Evolutionary conservation across 2,888 invertebrate species (phyloP), one percentile per base, ranked within the genome.

Genomic region (Abrostola tripartita): DNA sequence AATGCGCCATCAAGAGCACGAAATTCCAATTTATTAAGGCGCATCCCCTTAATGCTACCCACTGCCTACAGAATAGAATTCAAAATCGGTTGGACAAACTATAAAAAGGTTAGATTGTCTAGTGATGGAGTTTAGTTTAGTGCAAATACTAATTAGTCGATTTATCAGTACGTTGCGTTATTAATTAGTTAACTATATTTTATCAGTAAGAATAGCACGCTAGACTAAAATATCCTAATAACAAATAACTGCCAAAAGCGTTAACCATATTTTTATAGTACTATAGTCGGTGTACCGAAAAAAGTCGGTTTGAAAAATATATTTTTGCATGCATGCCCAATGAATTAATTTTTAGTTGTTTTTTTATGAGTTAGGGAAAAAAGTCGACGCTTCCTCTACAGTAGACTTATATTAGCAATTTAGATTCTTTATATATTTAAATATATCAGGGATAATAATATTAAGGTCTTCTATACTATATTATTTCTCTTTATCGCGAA

Each of bases 281-380:
- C n/a, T n/a, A 24, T 2, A 24, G 24, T 24, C n/a, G n/a, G 14
- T 41, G 0, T 12, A 9, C 10, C 11, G 11, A 49, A 6, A 12
- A 38, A 38, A 4, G 2, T n/a, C 0, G 5, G 4, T 14, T 24
- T 0, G 5, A 8, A 1, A 4, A 24, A 47, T 47, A 50, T 64
- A 59, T 74, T 60, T 74, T 61, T 74, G 67, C 67, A 61, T 71
- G 63, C 66, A 68, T 37, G 49, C 51, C 53, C 0, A 14, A 6
- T 2, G 12, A 68, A 44, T 60, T 52, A 24, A 61, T 41, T 41
- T 65, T 65, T 63, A 66, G 56, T 68, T 78, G 5, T 11, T 44
- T 72, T 72, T 53, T 65, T 73, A 64, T 68, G 66, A 71, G 82
- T 81, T 79, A 71, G 60, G 67, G 64, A 58, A 52, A 54, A 61